Evolutionary conservation across 2,113 vertebrate genomes (phyloP), one percentile per base, ranked within the genome.

Genomic region (Furnarius figulus): DNA sequence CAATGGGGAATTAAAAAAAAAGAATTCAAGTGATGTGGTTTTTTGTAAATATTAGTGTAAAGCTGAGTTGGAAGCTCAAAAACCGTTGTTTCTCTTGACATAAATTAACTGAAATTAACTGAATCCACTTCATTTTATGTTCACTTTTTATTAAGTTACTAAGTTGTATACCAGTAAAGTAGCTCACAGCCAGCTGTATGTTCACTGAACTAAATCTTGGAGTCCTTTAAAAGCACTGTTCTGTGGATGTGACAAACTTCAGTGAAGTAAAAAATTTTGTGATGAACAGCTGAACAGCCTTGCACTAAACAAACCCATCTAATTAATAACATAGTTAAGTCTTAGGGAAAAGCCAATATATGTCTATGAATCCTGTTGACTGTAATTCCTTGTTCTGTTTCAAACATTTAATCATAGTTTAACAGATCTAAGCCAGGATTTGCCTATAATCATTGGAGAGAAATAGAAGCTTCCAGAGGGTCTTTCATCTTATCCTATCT

Each of bases 11-110:
- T 76, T 23, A 80, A 93, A 91, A 83, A 92, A 85, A 95, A 95
- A 97, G 97, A 97, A 98, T 98, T 98, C 97, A 98, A 96, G 91
- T 55, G 14, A 35, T 78, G 6, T 24, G 10, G 0, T 1, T 76
- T 82, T 77, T 70, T 67, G n/a, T n/a, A 74, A 88, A 67, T 31
- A 3, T 37, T 74, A 40, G 5, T 11, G 21, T 63, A 88, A 71
- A 52, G 6, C 3, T 50, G n/a, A 72, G 20, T 61, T 7, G 53
- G 33, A 87, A 86, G 14, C 5, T 81, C 19, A 80, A 71, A 66
- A 75, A 65, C n/a, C 2, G 13, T 50, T 87, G 4, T n/a, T 91
- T 89, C 62, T 79, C 12, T 40, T 58, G 25, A 12, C 27, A 67
- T 61, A 83, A 78, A 42, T 46, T 47, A 78, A 44, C 17, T 58